Evolutionary conservation across 1,140 invertebrate genomes (phyloP), one percentile per base, ranked within the genome.

Genomic region (Diabrotica undecimpunctata): DNA sequence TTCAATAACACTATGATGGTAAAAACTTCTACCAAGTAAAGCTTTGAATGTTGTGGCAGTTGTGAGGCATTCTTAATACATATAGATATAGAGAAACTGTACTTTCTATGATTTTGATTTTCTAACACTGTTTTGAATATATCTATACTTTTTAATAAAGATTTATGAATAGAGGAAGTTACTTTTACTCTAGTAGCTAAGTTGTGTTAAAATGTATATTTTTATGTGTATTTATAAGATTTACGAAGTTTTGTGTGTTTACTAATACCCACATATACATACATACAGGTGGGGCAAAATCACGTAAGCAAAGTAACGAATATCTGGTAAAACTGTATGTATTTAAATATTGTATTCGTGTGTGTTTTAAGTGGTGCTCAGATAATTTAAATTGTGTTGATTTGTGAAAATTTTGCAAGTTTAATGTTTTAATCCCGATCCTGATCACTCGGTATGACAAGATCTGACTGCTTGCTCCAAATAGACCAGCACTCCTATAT

Each of bases 311-410:
- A 79, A 76, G 72, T 75, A 78, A 78, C 74, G 70, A 77, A 74
- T 78, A 77, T 77, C 74, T 78, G 77, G 77, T 79, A 77, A 78
- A 74, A 77, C 76, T 79, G 77, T 79, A 79, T 79, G 77, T 79
- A 78, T 78, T 73, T 76, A 70, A 76, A 73, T 74, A 78, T 77
- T 78, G 77, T 78, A 77, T 77, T 77, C 76, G 74, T 78, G 76
- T 78, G 75, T 78, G 75, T 77, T 73, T 71, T 77, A 77, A 77
- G 76, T 78, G 77, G 77, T 78, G 77, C 76, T 78, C 77, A 78
- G 65, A 76, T 68, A 75, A 75, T 76, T 78, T 76, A 71, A 77
- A 78, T 63, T 78, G 77, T 78, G 74, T 78, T 77, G 73, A 76
- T 73, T 71, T 78, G 74, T 78, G 74, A 75, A 74, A 73, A 72